These are phyloP conservation scores for Lutraria lutraria DNA, from an alignment of 2,888 invertebrate species.

Conservation along the genomic window DNA sequence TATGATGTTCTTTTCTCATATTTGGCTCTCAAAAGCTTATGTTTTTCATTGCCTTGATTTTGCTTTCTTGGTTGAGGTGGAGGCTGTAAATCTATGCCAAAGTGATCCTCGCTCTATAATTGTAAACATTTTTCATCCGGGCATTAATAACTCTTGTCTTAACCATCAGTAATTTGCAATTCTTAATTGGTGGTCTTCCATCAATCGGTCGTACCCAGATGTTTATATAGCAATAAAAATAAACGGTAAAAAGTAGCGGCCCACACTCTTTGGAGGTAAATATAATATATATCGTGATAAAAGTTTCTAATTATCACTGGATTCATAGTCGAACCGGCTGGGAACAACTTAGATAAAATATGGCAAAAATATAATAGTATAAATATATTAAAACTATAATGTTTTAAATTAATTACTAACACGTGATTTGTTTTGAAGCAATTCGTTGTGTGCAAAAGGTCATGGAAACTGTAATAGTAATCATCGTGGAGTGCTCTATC, in stretches of 20 bases:
- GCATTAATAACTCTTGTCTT: constrained; percentile 53
- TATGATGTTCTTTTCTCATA: neutral
- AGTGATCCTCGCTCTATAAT: constrained; percentile 22
- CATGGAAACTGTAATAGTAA: neutral
- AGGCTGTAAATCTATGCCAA: constrained; percentile 50
- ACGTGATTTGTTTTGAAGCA: neutral
- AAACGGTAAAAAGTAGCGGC: constrained; percentile 24
- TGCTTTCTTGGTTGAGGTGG: neutral
- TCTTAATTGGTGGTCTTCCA: constrained; percentile 58
- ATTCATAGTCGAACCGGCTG: neutral
- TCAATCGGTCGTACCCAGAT: constrained; percentile 39
- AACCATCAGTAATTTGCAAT: constrained; percentile 40
- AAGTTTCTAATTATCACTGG: neutral
- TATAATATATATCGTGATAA: neutral
- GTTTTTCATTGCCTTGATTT: neutral
- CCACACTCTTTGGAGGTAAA: constrained; percentile 20
- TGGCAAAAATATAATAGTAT: neutral
- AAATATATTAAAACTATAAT: neutral
- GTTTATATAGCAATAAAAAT: constrained; percentile 31
- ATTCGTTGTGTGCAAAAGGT: neutral
- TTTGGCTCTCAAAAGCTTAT: neutral
- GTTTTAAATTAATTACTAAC: neutral
- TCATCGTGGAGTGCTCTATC: neutral
- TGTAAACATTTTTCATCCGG: constrained; percentile 42
- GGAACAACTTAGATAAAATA: neutral